These are phyloP conservation scores for Lymantria dispar DNA, from an alignment of 2,888 invertebrate genomes.

Conservation along the genomic window DNA sequence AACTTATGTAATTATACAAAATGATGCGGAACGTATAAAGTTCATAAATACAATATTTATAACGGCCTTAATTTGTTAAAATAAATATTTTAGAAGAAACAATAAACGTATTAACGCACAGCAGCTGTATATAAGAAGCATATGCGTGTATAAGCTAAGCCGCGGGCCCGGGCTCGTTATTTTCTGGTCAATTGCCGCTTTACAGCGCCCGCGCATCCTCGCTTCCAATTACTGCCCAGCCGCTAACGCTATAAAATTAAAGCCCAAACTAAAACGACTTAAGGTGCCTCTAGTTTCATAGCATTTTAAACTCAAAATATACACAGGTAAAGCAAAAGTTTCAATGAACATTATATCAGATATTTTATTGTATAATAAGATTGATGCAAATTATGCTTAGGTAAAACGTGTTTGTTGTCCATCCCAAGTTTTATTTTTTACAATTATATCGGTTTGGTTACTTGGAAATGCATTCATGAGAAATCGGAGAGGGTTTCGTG, in stretches of 20 bases:
- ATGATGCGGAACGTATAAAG: neutral
- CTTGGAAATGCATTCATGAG: constrained; percentile 80
- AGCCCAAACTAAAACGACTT: constrained; percentile 32
- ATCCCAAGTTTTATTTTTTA: constrained; percentile 78
- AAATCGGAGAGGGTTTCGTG: constrained; percentile 72
- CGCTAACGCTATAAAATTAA: constrained; percentile 75
- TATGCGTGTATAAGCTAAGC: constrained; percentile 55
- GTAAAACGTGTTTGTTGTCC: constrained; percentile 79
- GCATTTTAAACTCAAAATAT: constrained; percentile 28
- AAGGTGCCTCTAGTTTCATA: constrained; percentile 18
- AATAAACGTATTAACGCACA: constrained; percentile 57
- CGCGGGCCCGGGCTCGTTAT: constrained; percentile 73
- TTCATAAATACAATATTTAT: constrained; percentile 3
- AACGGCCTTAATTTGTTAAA: constrained; percentile 36
- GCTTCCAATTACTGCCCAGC: constrained; percentile 79
- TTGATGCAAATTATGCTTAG: constrained; percentile 79
- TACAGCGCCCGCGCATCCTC: constrained; percentile 80
- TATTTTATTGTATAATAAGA: constrained; percentile 23
- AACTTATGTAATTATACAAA: no score
- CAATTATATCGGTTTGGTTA: constrained; percentile 78
- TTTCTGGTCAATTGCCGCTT: constrained; percentile 82
- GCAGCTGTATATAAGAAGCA: constrained; percentile 70
- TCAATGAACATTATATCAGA: neutral
- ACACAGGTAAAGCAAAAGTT: constrained; percentile 8
- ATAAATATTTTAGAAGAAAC: constrained; percentile 50